phyloP scores from a whole-genome alignment of 2,888 invertebrate genomes.

The Copidosoma aretas region DNA sequence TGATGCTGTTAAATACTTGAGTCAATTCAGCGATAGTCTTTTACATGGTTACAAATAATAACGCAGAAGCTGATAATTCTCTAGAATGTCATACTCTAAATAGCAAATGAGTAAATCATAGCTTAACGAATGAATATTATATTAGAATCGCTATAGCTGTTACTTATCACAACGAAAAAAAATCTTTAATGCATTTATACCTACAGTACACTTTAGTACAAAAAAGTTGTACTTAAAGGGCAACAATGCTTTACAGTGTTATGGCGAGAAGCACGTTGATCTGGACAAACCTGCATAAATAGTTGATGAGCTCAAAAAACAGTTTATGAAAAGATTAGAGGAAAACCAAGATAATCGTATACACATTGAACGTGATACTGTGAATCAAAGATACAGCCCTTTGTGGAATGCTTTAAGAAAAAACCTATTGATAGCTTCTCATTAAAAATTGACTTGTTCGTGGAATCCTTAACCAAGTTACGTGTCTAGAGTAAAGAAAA shows the following conservation, averaged over 20 bases:
- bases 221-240: not conserved
- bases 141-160: slow-evolving; percentile 2
- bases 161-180: slow-evolving; percentile 26
- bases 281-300: too few relatives aligned
- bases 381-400: too few relatives aligned
- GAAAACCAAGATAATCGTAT: too few relatives aligned
- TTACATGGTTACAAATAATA: slow-evolving; percentile 28
- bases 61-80: slow-evolving; percentile 10
- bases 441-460: too few relatives aligned
- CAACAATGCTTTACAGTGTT: not conserved
- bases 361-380: too few relatives aligned
- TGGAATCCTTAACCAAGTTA: too few relatives aligned
- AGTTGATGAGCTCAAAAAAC: too few relatives aligned
- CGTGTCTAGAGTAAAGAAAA: slow-evolving; percentile 29
- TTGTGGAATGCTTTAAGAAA: too few relatives aligned
- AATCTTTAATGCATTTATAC: slow-evolving; percentile 19
- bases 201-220: too few relatives aligned
- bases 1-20: slow-evolving; percentile 21
- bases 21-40: slow-evolving; percentile 38
- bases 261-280: not conserved
- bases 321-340: too few relatives aligned
- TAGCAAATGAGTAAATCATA: slow-evolving; percentile 6
- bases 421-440: too few relatives aligned
- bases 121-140: slow-evolving; percentile 10
- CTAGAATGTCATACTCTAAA: not conserved